phyloP scores from a whole-genome alignment of 2,113 vertebrate species.

The Austrofundulus limnaeus region DNA sequence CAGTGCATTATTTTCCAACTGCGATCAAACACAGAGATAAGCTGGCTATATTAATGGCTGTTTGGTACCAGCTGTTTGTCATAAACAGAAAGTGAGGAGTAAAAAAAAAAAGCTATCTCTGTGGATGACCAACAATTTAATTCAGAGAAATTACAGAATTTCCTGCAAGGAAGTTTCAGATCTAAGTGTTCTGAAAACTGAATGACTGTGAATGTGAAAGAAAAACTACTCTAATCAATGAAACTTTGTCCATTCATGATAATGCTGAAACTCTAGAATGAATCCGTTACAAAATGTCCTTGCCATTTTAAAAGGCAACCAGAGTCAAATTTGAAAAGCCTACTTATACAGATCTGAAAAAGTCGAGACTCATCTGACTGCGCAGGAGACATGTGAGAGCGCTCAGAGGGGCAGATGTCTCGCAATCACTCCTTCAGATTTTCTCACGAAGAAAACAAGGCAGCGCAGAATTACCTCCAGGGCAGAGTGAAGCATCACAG shows the following conservation, averaged over 20 bases:
- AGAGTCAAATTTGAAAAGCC: background rate
- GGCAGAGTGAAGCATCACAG: background rate
- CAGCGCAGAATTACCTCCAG: background rate
- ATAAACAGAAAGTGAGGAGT: slow-evolving; percentile 7
- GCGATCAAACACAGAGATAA: background rate
- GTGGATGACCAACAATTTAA: slow-evolving; percentile 12
- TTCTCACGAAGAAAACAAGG: background rate
- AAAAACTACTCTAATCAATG: too few relatives aligned
- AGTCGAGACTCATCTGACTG: background rate
- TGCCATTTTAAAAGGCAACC: background rate
- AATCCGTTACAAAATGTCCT: background rate
- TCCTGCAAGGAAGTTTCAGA: slow-evolving; percentile 17
- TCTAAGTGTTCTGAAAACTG: slow-evolving; percentile 23
- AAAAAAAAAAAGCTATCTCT: slow-evolving; percentile 26
- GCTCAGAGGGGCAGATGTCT: background rate
- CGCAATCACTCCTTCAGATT: background rate
- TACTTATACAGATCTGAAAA: background rate
- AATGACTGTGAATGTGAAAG: slow-evolving; percentile 12
- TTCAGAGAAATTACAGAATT: slow-evolving; percentile 30
- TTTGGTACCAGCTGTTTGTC: background rate
- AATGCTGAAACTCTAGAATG: background rate
- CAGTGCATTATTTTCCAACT: slow-evolving; percentile 21
- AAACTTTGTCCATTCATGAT: background rate
- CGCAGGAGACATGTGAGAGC: background rate
- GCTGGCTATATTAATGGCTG: background rate